Conservation (phyloP, 2,113 vertebrate genomes). For the Pyrgilauda ruficollis region DNA sequence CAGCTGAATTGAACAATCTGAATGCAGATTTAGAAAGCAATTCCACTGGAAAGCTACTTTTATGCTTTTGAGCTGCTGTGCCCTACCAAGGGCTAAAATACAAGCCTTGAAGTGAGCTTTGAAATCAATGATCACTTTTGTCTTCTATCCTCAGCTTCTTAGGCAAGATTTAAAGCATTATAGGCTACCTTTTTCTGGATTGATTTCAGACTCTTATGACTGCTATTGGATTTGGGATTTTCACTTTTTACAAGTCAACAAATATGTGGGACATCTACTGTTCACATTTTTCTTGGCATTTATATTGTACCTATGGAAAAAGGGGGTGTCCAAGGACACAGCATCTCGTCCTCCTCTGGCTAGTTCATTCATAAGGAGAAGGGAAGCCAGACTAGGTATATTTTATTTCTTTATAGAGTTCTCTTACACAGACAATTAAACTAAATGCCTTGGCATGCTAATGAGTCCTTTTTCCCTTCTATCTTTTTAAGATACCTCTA, state of each 20-base stretch:
- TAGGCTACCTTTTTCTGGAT: background rate
- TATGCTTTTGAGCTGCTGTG: background rate
- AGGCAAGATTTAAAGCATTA: background rate
- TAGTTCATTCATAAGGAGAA: background rate
- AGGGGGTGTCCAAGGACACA: background rate
- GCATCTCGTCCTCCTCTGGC: background rate
- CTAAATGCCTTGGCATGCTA: background rate
- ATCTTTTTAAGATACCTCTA: background rate
- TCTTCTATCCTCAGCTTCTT: background rate
- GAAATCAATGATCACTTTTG: background rate
- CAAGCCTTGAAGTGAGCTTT: background rate
- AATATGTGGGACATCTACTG: background rate
- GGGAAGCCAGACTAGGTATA: background rate
- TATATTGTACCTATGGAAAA: background rate
- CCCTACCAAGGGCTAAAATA: background rate
- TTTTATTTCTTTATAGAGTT: background rate
- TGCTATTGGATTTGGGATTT: background rate
- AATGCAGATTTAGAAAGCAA: background rate
- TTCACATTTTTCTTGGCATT: background rate
- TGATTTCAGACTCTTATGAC: background rate
- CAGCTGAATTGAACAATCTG: background rate
- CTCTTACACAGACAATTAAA: background rate
- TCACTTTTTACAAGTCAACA: background rate
- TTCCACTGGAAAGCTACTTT: background rate
- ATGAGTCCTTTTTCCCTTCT: accelerated